A percentile compares a stretch with the other conserved stretches of the same genome.
Evolutionary conservation across 2,113 vertebrate species (phyloP).

Genomic region (Pseudonaja textilis): DNA sequence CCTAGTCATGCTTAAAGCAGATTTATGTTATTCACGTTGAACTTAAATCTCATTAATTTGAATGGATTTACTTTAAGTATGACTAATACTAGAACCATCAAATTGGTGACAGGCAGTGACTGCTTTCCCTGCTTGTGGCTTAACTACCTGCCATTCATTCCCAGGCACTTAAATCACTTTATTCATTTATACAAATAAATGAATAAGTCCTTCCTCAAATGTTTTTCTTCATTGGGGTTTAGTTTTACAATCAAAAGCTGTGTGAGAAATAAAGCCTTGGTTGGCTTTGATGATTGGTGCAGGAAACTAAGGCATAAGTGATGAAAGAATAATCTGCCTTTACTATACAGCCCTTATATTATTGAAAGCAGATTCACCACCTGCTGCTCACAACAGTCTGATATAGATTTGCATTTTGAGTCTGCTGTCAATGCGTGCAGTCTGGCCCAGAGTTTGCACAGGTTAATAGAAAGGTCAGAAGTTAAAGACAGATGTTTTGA

Average conservation of each 20-base stretch:
- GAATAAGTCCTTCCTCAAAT: not conserved
- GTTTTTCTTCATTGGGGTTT: not conserved
- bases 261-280: not conserved
- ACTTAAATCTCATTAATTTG: not conserved
- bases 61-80: not conserved
- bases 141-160: not conserved
- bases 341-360: not conserved
- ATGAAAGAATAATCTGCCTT: not conserved
- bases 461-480: slow-evolving; percentile 10
- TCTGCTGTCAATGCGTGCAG: not conserved
- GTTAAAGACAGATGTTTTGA: slow-evolving; percentile 16
- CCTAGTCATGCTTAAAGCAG: not conserved
- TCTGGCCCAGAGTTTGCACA: not conserved
- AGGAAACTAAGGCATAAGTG: not conserved
- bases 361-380: not conserved
- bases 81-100: not conserved
- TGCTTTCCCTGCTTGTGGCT: not conserved
- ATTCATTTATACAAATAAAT: not conserved
- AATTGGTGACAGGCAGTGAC: not conserved
- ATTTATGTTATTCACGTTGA: not conserved
- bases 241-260: not conserved
- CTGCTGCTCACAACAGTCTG: not conserved
- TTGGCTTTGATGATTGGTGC: too few relatives aligned
- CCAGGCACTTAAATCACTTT: not conserved
- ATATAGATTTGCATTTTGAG: not conserved